Percentiles rank a stretch among this genome's conserved stretches.
Conservation (phyloP, 1,140 invertebrate genomes). For the Venustaconcha ellipsiformis region DNA sequence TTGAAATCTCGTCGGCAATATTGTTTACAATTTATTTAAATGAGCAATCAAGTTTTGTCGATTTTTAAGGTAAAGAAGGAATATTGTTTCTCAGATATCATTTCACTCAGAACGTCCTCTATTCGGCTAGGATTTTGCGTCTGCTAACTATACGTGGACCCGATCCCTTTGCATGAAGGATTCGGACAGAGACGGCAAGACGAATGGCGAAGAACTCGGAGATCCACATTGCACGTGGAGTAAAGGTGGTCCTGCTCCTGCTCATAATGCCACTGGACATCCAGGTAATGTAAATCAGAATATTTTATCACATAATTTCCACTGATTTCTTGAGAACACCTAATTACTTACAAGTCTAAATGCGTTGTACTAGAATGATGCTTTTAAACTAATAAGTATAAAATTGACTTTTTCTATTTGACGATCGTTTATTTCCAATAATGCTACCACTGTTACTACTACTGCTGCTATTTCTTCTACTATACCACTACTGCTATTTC, state of each 20-base stretch:
- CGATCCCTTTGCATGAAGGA: slow-evolving; percentile 28
- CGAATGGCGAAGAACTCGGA: slow-evolving; percentile 40
- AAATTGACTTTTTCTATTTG: too few species aligned
- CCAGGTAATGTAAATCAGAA: not conserved
- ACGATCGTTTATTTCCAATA: too few species aligned
- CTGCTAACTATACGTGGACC: slow-evolving; percentile 16
- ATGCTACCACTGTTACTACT: too few species aligned
- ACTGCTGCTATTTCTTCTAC: too few species aligned
- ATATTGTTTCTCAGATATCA: not conserved
- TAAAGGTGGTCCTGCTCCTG: not conserved
- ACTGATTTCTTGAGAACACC: too few species aligned
- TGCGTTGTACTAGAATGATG: too few species aligned
- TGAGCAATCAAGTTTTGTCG: not conserved
- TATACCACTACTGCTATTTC: too few species aligned
- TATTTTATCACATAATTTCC: too few species aligned
- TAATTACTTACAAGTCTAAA: too few species aligned
- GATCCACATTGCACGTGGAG: slow-evolving; percentile 37
- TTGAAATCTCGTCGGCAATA: too few species aligned
- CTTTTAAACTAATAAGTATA: too few species aligned
- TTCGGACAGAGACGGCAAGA: slow-evolving; percentile 35
- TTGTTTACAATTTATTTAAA: slow-evolving; percentile 1
- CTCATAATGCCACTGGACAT: slow-evolving; percentile 5
- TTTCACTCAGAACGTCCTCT: not conserved
- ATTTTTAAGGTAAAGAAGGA: slow-evolving; percentile 17
- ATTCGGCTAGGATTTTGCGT: slow-evolving; percentile 15